Base-by-base conservation (phyloP, 2,113 vertebrate genomes). In the Monarcha castaneiventris region DNA sequence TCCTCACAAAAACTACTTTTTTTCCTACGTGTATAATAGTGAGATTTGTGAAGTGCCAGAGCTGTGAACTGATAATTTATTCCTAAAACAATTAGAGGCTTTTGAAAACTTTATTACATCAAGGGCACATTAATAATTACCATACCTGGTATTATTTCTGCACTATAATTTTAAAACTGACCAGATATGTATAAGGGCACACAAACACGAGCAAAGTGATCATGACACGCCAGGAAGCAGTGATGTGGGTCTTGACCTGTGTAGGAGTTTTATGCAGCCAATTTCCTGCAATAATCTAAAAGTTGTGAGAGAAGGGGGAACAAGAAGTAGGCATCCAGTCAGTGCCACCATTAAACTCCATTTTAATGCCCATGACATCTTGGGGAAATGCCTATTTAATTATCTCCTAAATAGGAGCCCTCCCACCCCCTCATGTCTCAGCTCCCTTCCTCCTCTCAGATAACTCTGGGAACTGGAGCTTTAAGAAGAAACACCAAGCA, bases 181-280 rank as follows among this genome's bases (percentile, higher is more conserved):
- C 37, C 1, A 10, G 69, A 71, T n/a, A 49, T 3, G 6, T n/a
- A 33, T 27, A 37, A 48, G n/a, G 69, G 22, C 79, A 85, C 2
- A 9, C n/a, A 32, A 39, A 59, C 32, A 32, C 22, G 4, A 78
- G 32, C 56, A 18, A 69, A 67, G 37, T 1, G 9, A 75, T 37
- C 2, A 0, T 33, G 21, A 16, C 3, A 11, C 0, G 0, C 39
- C 43, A 71, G 64, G 58, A 35, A 80, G 49, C 17, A 75, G 30
- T 12, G 13, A n/a, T 4, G 0, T 12, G 23, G 18, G 29, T 72
- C 77, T 54, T 26, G 14, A 58, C 29, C 32, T 7, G 12, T 23
- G 43, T 5, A 58, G 48, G 23, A 58, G 27, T 26, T 87, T 26
- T n/a, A 22, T 5, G 23, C 25, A 56, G 71, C 11, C 66, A 15